Base-by-base conservation (phyloP, 2,797 vertebrate species). In the Malurus leucopterus region DNA sequence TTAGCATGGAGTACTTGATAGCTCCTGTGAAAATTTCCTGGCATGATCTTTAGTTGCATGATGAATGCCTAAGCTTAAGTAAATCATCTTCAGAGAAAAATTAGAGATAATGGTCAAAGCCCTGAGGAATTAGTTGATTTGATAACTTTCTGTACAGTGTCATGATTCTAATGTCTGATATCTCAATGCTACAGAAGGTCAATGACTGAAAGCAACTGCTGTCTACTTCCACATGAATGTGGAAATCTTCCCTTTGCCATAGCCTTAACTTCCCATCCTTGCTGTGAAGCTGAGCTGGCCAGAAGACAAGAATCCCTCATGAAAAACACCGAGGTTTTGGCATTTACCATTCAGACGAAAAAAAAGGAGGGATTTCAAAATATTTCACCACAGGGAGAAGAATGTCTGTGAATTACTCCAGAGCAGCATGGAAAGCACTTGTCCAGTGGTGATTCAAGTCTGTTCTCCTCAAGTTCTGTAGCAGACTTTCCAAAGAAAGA, bases 321-420 rank as follows among this genome's bases (percentile, higher is more conserved):
- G 8, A 81, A 91, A 93, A 92, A 89, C 63, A 84, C 44, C 76
- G 92, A 92, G 89, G 91, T 94, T 94, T 95, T 94, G 91, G 91
- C 89, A 67, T 94, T 94, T 94, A n/a, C 53, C 88, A 88, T 94
- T 88, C 88, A 91, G 70, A 92, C 58, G n/a, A n/a, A 94, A 94
- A 83, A 92, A 70, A 91, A 86, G 64, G 44, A 94, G 63, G 8
- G 59, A 89, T 94, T 93, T 94, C 76, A 94, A 92, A 95, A 84
- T 89, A 72, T 72, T 87, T 86, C 49, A 94, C 88, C 88, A 73
- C 83, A 84, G 70, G 85, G 83, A 83, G 73, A 94, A 86, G 83
- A 89, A 92, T 78, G 83, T 78, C 93, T 91, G 50, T 46, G 55
- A 91, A 83, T 69, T 84, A 89, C 55, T 81, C 76, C 83, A 92